phyloP scores from a whole-genome alignment of 1,140 invertebrate species.

The Chlorops oryzae region DNA sequence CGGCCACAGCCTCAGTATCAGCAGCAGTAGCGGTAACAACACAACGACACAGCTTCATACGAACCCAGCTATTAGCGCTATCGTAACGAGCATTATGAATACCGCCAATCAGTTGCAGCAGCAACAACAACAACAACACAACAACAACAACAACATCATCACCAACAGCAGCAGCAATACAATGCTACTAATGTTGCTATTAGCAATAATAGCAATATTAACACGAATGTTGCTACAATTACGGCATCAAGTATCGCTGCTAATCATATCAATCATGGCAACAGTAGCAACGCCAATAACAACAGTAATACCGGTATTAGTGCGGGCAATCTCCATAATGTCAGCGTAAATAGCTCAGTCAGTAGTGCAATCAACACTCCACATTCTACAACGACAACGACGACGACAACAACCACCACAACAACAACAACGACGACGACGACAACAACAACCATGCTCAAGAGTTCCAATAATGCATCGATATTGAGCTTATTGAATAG shows the following conservation, averaged over 20 bases:
- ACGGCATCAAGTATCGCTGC: constrained; percentile 11
- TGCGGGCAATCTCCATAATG: no score
- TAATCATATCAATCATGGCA: constrained; percentile 9
- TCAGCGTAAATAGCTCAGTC: no score
- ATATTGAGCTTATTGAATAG: constrained; percentile 69
- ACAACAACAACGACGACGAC: neutral
- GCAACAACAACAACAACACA: constrained; percentile 47
- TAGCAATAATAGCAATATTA: constrained; percentile 13
- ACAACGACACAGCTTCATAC: constrained; percentile 55
- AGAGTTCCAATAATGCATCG: constrained; percentile 57
- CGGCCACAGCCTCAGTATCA: constrained; percentile 21
- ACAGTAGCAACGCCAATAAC: constrained; percentile 17
- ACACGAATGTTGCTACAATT: constrained; percentile 19
- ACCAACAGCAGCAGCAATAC: constrained; percentile 23
- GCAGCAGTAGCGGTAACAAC: constrained; percentile 36
- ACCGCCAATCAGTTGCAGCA: constrained; percentile 70
- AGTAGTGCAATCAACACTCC: no score
- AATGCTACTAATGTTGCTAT: neutral
- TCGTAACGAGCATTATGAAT: constrained; percentile 72
- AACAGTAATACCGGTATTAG: no score
- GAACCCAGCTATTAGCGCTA: constrained; percentile 68
- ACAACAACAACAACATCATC: constrained; percentile 15
- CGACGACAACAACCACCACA: constrained; percentile 6
- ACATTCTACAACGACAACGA: no score
- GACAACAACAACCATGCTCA: constrained; percentile 44